phyloP scores from a whole-genome alignment of 2,797 vertebrate genomes.

The Megaceryle alcyon region DNA sequence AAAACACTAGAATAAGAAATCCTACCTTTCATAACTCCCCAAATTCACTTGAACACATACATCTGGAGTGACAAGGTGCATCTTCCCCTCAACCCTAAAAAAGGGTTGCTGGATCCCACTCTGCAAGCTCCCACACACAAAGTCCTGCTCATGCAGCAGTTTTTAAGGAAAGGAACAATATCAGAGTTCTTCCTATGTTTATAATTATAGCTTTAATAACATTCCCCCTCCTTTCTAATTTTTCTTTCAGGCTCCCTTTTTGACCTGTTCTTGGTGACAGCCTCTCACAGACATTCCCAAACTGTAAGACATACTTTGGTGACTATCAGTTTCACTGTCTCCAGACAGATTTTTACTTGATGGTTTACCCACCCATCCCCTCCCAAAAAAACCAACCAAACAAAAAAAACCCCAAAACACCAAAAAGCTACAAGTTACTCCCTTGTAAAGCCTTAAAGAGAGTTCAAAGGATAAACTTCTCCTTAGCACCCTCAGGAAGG shows the following conservation, averaged over 20 bases:
- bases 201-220: conserved; percentile 40
- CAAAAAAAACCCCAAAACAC: too few species aligned
- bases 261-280: background rate
- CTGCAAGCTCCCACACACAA: background rate
- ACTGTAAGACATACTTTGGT: background rate
- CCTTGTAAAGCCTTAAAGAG: background rate
- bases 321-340: conserved; percentile 1
- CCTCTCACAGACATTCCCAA: conserved; percentile 9
- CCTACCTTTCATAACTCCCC: background rate
- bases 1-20: background rate
- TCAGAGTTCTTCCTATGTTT: background rate
- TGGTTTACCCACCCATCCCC: background rate
- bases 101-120: background rate
- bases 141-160: background rate
- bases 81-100: background rate
- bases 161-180: background rate
- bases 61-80: background rate
- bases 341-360: background rate
- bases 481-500: background rate
- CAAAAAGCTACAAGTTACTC: background rate
- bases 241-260: conserved; percentile 22
- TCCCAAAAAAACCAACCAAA: background rate
- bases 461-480: background rate
- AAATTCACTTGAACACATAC: background rate
- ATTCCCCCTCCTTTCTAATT: conserved; percentile 9